phyloP scores from a whole-genome alignment of 2,888 invertebrate species.

The Podotricha telesiphe region DNA sequence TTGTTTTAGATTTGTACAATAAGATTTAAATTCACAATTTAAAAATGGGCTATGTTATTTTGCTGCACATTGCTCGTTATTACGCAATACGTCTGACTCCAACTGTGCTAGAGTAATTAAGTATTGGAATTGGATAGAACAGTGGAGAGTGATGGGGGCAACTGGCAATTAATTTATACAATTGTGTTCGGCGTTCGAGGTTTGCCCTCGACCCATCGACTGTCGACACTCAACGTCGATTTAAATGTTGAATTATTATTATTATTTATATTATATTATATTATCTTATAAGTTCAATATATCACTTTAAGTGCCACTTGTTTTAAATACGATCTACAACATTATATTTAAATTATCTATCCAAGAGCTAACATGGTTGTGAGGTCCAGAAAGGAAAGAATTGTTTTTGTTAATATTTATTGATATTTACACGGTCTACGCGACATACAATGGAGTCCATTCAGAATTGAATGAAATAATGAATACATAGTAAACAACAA shows the following conservation, averaged over 20 bases:
- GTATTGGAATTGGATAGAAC: conserved; percentile 2
- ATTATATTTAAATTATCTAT: too few relatives aligned
- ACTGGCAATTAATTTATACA: neutral
- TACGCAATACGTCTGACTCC: neutral
- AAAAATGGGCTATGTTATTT: neutral
- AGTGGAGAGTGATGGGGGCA: neutral
- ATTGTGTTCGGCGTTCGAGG: neutral
- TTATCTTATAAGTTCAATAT: too few relatives aligned
- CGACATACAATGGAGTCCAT: too few relatives aligned
- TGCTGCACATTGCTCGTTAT: neutral
- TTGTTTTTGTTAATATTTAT: too few relatives aligned
- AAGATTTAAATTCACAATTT: neutral
- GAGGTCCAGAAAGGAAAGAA: too few relatives aligned
- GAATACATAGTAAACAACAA: too few relatives aligned
- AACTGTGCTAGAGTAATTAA: neutral
- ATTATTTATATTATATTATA: too few relatives aligned
- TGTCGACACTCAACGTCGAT: neutral
- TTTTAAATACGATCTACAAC: too few relatives aligned
- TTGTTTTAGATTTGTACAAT: neutral
- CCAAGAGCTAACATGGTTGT: too few relatives aligned
- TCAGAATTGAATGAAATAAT: too few relatives aligned
- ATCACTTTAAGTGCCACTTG: too few relatives aligned
- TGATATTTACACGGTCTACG: too few relatives aligned
- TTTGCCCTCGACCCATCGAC: neutral
- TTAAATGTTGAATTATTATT: neutral